Percentiles rank a stretch among this genome's conserved stretches.
These are phyloP conservation scores for Sympetrum striolatum DNA, from an alignment of 2,888 invertebrate species.

Conservation along the genomic window DNA sequence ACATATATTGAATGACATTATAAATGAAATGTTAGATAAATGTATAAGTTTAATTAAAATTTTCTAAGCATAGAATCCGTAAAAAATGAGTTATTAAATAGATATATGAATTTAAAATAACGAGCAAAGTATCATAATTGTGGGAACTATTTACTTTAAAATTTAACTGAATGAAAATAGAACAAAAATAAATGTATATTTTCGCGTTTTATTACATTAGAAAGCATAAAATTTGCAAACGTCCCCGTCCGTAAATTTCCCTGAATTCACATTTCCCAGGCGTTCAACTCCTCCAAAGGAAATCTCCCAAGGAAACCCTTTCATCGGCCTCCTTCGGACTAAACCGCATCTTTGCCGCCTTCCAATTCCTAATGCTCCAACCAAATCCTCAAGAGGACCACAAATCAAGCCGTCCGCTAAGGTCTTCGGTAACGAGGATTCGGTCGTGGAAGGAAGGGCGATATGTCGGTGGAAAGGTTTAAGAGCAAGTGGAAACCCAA, in stretches of 20 bases:
- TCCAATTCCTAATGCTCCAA: constrained; percentile 8
- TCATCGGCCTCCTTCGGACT: background rate
- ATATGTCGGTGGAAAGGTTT: background rate
- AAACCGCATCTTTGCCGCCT: background rate
- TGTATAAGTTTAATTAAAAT: no score
- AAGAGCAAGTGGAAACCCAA: background rate
- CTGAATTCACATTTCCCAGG: background rate
- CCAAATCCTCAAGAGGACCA: constrained; percentile 18
- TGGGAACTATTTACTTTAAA: no score
- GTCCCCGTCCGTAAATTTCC: background rate
- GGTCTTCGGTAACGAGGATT: constrained; percentile 9
- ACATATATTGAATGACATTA: no score
- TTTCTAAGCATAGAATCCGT: no score
- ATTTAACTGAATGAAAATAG: no score
- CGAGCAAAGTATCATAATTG: no score
- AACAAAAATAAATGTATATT: no score
- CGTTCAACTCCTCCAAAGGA: background rate
- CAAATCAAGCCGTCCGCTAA: constrained; percentile 31
- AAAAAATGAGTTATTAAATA: no score
- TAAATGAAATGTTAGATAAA: no score
- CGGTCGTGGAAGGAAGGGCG: background rate
- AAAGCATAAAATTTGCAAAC: background rate
- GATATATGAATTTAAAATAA: no score
- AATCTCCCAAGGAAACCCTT: background rate
- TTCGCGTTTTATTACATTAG: no score